A percentile compares a stretch with the other conserved stretches of the same genome.
Evolutionary conservation across 2,797 vertebrate genomes (phyloP).

Genomic region (Sebastes reedi): DNA sequence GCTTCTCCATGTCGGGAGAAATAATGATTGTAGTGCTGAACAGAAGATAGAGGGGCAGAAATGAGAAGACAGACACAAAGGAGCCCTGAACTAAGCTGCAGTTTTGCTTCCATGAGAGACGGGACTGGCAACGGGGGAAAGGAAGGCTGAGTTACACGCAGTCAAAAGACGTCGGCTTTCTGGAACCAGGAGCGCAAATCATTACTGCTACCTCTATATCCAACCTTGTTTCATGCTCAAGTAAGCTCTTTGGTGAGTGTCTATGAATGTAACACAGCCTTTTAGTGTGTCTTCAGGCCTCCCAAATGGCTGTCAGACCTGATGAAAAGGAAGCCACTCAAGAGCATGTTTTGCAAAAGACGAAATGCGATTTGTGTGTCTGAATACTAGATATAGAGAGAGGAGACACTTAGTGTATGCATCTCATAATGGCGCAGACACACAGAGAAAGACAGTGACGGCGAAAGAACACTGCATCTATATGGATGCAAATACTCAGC

Average conservation of each 20-base stretch:
- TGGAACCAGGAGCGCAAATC: slow-evolving; percentile 43
- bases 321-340: slow-evolving; percentile 62
- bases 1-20: slow-evolving; percentile 40
- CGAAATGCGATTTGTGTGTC: slow-evolving; percentile 49
- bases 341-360: slow-evolving; percentile 46
- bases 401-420: slow-evolving; percentile 42
- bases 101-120: slow-evolving; percentile 34
- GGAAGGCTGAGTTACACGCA: slow-evolving; percentile 20
- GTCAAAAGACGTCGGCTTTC: slow-evolving; percentile 48
- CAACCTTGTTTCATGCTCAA: slow-evolving; percentile 65
- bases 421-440: slow-evolving; percentile 30
- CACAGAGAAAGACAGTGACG: not conserved
- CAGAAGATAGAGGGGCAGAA: slow-evolving; percentile 30
- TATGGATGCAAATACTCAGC: slow-evolving; percentile 45
- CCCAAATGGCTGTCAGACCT: slow-evolving; percentile 55
- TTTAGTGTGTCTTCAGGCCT: slow-evolving; percentile 55
- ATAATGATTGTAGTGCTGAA: slow-evolving; percentile 52
- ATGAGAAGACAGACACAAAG: slow-evolving; percentile 46
- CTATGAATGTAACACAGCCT: slow-evolving; percentile 56
- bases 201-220: slow-evolving; percentile 55
- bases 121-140: slow-evolving; percentile 29
- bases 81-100: slow-evolving; percentile 44
- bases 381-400: slow-evolving; percentile 42
- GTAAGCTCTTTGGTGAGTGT: slow-evolving; percentile 54
- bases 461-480: slow-evolving; percentile 2